phyloP scores from a whole-genome alignment of 2,113 vertebrate genomes.

The Hippocampus guttulatus region DNA sequence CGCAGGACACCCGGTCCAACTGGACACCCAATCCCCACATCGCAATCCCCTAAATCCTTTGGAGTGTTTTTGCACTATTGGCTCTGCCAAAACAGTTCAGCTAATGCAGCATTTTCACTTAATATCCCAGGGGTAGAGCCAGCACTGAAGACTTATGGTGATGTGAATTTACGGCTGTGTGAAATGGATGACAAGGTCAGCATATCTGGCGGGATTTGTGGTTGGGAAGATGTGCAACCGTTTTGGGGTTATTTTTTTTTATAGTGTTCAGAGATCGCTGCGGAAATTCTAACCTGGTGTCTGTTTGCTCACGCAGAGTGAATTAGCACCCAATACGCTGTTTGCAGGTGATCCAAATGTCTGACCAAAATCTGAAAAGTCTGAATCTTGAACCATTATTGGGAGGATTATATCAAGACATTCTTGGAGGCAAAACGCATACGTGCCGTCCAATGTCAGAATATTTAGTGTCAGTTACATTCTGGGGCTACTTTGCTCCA shows the following conservation, averaged over 20 bases:
- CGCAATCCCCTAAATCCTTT: constrained; percentile 54
- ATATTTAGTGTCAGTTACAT: no score
- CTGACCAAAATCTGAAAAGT: background rate
- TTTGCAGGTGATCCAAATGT: background rate
- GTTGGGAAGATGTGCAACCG: constrained; percentile 11
- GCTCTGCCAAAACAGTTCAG: constrained; percentile 20
- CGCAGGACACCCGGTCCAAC: constrained; percentile 30
- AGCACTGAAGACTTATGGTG: constrained; percentile 35
- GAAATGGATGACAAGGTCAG: constrained; percentile 53
- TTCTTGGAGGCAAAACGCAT: no score
- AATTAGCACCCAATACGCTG: background rate
- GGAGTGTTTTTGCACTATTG: constrained; percentile 36
- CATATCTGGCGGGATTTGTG: constrained; percentile 50
- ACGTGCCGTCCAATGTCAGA: no score
- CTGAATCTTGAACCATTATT: no score
- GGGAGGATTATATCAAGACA: no score
- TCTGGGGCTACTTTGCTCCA: no score
- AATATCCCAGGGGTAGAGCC: constrained; percentile 31
- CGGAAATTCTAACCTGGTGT: constrained; percentile 8
- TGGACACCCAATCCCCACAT: constrained; percentile 17
- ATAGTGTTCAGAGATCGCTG: background rate
- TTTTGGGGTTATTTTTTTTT: constrained; percentile 8
- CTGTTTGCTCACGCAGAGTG: background rate
- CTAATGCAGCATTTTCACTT: constrained; percentile 29
- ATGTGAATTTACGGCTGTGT: constrained; percentile 43